phyloP scores from a whole-genome alignment of 2,888 invertebrate species.

The Galerucella pusilla region DNA sequence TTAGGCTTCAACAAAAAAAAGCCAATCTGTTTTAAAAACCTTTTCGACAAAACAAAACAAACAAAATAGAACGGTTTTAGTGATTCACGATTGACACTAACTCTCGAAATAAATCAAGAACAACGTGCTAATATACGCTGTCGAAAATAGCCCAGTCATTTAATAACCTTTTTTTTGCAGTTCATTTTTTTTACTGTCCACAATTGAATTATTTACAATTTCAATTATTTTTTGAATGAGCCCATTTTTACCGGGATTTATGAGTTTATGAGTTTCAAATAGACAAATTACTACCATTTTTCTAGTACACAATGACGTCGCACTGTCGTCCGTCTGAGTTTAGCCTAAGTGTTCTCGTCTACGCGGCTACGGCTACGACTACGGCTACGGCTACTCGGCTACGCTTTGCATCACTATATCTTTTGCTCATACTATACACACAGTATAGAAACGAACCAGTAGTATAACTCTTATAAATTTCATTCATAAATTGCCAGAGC shows the following conservation, averaged over 20 bases:
- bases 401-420: too few species aligned
- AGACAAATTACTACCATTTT: too few species aligned
- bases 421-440: too few species aligned
- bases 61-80: background rate
- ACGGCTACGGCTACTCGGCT: too few species aligned
- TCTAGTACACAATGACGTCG: too few species aligned
- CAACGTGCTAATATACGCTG: constrained; percentile 6
- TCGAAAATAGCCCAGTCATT: background rate
- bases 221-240: background rate
- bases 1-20: background rate
- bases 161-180: background rate
- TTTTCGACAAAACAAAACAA: background rate
- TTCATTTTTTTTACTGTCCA: background rate
- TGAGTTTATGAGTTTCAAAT: too few species aligned
- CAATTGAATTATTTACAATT: background rate
- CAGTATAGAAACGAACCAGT: too few species aligned
- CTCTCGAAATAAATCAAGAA: constrained; percentile 13
- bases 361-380: too few species aligned
- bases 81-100: constrained; percentile 16
- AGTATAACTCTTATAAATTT: too few species aligned
- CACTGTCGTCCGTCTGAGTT: too few species aligned
- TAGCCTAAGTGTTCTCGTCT: too few species aligned
- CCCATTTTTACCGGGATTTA: background rate
- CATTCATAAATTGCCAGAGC: too few species aligned
- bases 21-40: constrained; percentile 7